Evolutionary conservation across 2,888 invertebrate species (phyloP), one percentile per base, ranked within the genome.

Genomic region (Nowickia ferox): DNA sequence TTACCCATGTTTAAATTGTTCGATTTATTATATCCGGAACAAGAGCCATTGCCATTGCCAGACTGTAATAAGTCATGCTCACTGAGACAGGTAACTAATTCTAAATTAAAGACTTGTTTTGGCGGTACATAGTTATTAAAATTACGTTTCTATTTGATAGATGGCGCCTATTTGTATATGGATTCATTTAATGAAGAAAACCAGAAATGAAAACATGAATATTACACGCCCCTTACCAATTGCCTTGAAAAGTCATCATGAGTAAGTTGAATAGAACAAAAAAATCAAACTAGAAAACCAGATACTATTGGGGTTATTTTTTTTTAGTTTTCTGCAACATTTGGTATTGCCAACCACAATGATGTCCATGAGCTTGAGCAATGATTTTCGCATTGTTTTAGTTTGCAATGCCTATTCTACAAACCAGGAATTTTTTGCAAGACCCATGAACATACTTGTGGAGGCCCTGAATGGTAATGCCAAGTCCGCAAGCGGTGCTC

Each of bases 161-260:
- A 97, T 98, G 96, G 98, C 99, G 0, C 96, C 97, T 87, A 97
- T 98, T 13, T 98, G 98, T 90, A 98, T 99, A 91, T 99, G 98
- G 98, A 97, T 98, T 92, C 98, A 98, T 93, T 94, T 99, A 84
- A 94, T 98, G 89, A 98, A 97, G 91, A 99, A 98, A 93, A 98
- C 98, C 0, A 97, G 97, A 91, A 94, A 96, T 2, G 98, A 98
- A 91, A 96, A 96, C 90, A 95, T 96, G 87, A 96, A 96, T 88
- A 95, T 97, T 90, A 95, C 95, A 84, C 93, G 96, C 68, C 96
- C 96, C 0, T 95, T 98, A 91, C 97, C 98, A 0, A 95, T 95
- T 88, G 96, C 97, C 59, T 93, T 98, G 11, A 96, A 96, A 93
- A 95, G 95, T 82, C 97, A 97, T 91, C 95, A 97, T 90, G 97